Evolutionary conservation across 37 sponge, comb jelly and placozoan genomes (phyloP).

Genomic region (Dysidea cf. avara): DNA sequence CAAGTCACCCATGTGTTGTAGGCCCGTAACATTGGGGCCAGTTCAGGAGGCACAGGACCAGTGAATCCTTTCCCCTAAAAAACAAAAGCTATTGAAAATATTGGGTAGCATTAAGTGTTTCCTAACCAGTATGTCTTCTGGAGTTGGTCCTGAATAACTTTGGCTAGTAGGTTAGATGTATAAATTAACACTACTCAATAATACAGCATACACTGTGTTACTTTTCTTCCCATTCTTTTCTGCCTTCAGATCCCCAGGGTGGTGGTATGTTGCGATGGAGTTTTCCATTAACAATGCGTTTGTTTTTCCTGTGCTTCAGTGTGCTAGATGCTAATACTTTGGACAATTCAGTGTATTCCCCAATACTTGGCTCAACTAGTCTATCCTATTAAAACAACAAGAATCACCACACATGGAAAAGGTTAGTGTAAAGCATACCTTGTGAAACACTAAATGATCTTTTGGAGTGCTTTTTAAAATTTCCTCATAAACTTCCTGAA

Average conservation of each 20-base stretch:
- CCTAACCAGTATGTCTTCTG: slow-evolving; percentile 4
- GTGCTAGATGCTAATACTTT: slow-evolving; percentile 51
- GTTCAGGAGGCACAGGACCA: slow-evolving; percentile 24
- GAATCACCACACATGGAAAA: neutral
- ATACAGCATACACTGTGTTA: neutral
- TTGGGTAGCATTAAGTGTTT: too few relatives aligned
- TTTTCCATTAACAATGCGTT: slow-evolving; percentile 51
- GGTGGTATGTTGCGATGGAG: slow-evolving; percentile 32
- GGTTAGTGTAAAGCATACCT: slow-evolving; percentile 31
- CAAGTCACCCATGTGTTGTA: slow-evolving; percentile 62
- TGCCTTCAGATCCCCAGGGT: slow-evolving; percentile 41
- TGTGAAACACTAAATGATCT: slow-evolving; percentile 56
- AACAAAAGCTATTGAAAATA: neutral
- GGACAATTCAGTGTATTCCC: slow-evolving; percentile 32
- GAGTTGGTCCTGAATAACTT: slow-evolving; percentile 18
- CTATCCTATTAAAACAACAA: slow-evolving; percentile 32
- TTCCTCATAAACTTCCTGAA: slow-evolving; percentile 68
- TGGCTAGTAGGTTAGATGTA: neutral
- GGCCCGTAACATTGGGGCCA: neutral
- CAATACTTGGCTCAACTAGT: slow-evolving; percentile 37
- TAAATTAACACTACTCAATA: neutral
- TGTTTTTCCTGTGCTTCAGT: slow-evolving; percentile 45
- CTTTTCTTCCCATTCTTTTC: slow-evolving; percentile 58
- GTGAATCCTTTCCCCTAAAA: neutral
- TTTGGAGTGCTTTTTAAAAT: slow-evolving; percentile 57